A percentile compares a stretch with the other conserved stretches of the same genome.
Evolutionary conservation across 2,797 vertebrate genomes (phyloP).

Genomic region (Scolopax bukidnonensis): DNA sequence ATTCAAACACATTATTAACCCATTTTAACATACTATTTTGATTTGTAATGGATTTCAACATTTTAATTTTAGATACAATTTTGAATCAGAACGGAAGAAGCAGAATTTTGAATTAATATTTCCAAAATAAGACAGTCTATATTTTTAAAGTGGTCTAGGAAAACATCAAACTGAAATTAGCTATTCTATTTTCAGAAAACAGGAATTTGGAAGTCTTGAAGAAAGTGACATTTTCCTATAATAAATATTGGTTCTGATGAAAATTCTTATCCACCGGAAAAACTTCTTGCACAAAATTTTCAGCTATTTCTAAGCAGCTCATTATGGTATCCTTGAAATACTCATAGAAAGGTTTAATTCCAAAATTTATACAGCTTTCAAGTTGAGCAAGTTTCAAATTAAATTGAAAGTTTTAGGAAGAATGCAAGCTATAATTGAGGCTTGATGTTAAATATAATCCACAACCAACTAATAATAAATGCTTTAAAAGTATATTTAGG

Average conservation of each 20-base stretch:
- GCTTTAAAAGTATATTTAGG: not conserved
- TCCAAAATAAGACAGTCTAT: not conserved
- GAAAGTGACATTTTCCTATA: not conserved
- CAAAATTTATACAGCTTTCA: not conserved
- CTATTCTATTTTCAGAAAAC: not conserved
- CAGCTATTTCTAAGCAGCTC: not conserved
- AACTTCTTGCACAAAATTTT: not conserved
- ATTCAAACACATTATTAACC: not conserved
- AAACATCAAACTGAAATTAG: not conserved
- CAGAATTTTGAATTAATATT: not conserved
- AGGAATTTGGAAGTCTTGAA: not conserved
- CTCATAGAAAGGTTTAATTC: not conserved
- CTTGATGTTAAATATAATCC: not conserved
- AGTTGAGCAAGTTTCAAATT: not conserved
- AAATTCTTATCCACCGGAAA: not conserved
- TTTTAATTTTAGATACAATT: not conserved
- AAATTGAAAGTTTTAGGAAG: not conserved
- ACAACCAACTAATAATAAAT: not conserved
- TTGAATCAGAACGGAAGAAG: not conserved
- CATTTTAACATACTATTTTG: not conserved
- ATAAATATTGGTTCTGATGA: not conserved
- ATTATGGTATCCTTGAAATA: not conserved
- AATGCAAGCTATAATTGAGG: not conserved
- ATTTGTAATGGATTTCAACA: not conserved
- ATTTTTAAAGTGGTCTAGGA: not conserved